phyloP scores from a whole-genome alignment of 2,113 vertebrate species.

The Mesitornis unicolor region DNA sequence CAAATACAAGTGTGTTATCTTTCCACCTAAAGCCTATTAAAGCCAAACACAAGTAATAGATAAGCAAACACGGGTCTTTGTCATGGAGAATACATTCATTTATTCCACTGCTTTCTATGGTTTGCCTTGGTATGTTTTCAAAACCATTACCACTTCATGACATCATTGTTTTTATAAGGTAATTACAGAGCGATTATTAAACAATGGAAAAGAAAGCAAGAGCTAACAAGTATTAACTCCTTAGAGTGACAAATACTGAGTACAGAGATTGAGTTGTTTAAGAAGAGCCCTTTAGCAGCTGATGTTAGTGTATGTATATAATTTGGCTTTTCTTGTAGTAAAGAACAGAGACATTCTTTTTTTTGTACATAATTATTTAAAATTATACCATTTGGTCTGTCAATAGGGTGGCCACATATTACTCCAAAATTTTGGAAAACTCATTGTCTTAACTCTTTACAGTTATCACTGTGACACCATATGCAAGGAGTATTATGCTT shows the following conservation, averaged over 20 bases:
- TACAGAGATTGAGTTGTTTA: neutral
- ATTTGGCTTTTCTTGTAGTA: neutral
- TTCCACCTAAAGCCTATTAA: neutral
- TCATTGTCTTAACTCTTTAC: neutral
- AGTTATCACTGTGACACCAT: neutral
- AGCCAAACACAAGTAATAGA: neutral
- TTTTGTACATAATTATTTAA: neutral
- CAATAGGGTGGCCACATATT: neutral
- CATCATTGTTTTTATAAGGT: neutral
- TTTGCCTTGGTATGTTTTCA: neutral
- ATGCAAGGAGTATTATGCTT: neutral
- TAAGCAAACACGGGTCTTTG: neutral
- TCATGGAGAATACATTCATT: neutral
- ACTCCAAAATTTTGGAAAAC: neutral
- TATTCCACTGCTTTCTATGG: neutral
- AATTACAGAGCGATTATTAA: neutral
- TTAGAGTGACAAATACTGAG: neutral
- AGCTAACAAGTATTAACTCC: neutral
- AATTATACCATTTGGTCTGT: neutral
- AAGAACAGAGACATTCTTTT: neutral
- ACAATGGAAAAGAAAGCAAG: neutral
- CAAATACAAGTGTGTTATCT: accelerated
- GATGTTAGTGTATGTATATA: accelerated
- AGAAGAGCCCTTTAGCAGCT: neutral
- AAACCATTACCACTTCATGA: neutral